Base-by-base conservation (phyloP, 2,113 vertebrate species). In the Gallinago paraguaiae region DNA sequence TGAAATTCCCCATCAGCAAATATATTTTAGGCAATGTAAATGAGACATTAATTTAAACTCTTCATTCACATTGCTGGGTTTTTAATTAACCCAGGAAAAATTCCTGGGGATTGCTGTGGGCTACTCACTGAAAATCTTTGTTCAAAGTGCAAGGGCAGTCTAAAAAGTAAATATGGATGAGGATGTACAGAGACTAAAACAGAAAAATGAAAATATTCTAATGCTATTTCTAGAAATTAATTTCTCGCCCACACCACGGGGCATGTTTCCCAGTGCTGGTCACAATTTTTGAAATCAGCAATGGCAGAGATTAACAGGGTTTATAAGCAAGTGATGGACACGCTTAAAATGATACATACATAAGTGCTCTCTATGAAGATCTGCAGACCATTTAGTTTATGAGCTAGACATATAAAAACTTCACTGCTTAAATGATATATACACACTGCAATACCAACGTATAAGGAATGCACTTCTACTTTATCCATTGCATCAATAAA, bases 21-120 rank as follows among this genome's bases (percentile, higher is more conserved):
- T 93, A 70, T 79, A 94, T 93, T 95, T 89, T 77, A 70, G 74
- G 86, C 79, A 94, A 96, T 96, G 91, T 91, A 96, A 96, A 96
- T 79, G 67, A 92, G 93, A 91, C 65, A 89, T 76, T 87, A 84
- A 95, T 85, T 94, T 92, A 90, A 95, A 96, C 65, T 89, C 84
- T 80, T 96, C 92, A 65, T 77, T 92, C 93, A 83, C 79, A 90
- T 87, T 94, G 74, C 74, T 94, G 93, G 57, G 37, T 65, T 94
- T 95, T 94, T 96, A 96, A 95, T 96, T 96, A 97, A 95, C 67
- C 46, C 59, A 91, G 57, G 78, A 91, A 95, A 96, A 94, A 87
- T 41, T 96, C 92, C 93, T 80, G 84, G 91, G 92, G 82, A 95
- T 91, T 84, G 95, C 95, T 96, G 86, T 92, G 96, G 95, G 91